Percentiles rank a stretch among this genome's conserved stretches.
phyloP scores from a whole-genome alignment of 1,140 invertebrate species.

The Bilobella aurantiaca region DNA sequence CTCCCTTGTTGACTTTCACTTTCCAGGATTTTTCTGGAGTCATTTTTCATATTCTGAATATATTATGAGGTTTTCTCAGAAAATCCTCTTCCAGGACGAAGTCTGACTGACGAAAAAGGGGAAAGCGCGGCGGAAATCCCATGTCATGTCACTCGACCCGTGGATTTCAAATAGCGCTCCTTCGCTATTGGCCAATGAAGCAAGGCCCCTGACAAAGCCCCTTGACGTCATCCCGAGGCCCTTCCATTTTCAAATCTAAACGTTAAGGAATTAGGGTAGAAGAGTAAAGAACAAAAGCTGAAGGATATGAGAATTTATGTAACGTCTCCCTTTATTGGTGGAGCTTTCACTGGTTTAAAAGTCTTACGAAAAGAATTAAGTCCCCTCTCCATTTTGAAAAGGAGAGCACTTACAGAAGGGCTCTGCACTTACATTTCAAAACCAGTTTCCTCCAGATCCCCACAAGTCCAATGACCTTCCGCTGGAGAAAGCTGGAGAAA shows the following conservation, averaged over 20 bases:
- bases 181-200: too few species aligned
- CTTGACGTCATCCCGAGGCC: too few species aligned
- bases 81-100: background rate
- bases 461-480: slow-evolving; percentile 5
- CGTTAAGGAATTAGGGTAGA: too few species aligned
- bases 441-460: too few species aligned
- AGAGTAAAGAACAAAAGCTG: background rate
- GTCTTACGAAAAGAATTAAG: slow-evolving; percentile 6
- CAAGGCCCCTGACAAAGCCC: too few species aligned
- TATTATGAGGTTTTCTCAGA: background rate
- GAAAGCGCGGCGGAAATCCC: too few species aligned
- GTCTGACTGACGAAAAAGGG: background rate
- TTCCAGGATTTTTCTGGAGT: background rate
- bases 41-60: background rate
- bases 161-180: too few species aligned
- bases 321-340: background rate
- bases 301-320: background rate
- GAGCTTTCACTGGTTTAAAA: background rate
- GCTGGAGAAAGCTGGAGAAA: background rate
- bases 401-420: too few species aligned
- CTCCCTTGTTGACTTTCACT: too few species aligned
- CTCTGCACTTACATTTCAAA: too few species aligned
- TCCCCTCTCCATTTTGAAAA: background rate
- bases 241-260: too few species aligned
- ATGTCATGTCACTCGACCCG: too few species aligned